Percentiles rank a stretch among this genome's conserved stretches.
phyloP scores from a whole-genome alignment of 2,888 invertebrate species.

The Drosophila helvetica region DNA sequence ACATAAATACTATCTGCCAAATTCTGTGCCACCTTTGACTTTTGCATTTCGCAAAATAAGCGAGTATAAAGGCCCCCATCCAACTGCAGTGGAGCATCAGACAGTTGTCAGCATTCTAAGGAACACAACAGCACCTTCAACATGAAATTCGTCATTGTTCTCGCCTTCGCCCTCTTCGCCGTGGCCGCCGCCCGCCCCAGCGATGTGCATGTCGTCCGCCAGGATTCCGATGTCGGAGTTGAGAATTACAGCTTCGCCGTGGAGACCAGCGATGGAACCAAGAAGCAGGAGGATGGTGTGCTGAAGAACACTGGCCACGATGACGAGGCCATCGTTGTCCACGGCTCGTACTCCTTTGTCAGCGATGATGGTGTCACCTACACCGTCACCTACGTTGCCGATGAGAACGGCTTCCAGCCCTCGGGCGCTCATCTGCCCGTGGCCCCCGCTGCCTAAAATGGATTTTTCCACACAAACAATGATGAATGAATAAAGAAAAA shows the following conservation, averaged over 20 bases:
- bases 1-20: conserved; percentile 30
- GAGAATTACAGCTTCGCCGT: conserved; percentile 10
- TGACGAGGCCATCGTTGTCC: conserved; percentile 85
- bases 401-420: conserved; percentile 84
- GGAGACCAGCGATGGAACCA: conserved; percentile 41
- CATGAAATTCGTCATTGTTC: conserved; percentile 68
- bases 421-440: conserved; percentile 84
- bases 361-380: conserved; percentile 84
- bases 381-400: conserved; percentile 84
- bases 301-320: conserved; percentile 85
- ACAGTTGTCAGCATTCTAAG: conserved; percentile 34
- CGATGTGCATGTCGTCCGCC: conserved; percentile 42
- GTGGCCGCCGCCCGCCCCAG: conserved; percentile 64
- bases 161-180: conserved; percentile 63
- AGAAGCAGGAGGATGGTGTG: conserved; percentile 79
- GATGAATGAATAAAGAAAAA: conserved; percentile 8
- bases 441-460: conserved; percentile 61
- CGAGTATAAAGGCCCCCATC: conserved; percentile 40
- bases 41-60: conserved; percentile 14
- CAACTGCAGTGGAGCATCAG: conserved; percentile 41
- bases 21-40: conserved; percentile 43
- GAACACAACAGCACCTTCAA: conserved; percentile 31
- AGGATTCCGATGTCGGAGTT: conserved; percentile 27
- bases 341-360: conserved; percentile 85
- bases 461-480: background rate